Evolutionary conservation across 2,888 invertebrate genomes (phyloP).

Genomic region (Epirrhoe tristata): DNA sequence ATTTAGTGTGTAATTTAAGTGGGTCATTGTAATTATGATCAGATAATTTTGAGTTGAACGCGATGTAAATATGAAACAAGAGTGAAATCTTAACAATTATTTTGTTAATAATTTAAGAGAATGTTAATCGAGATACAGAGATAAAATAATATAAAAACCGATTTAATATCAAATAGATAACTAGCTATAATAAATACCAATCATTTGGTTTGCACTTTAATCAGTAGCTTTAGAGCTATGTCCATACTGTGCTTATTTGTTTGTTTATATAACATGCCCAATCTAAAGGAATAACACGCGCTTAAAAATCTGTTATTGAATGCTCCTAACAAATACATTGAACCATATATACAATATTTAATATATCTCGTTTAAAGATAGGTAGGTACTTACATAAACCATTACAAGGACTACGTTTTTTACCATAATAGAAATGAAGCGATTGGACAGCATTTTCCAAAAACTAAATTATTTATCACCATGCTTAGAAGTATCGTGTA

Average conservation of each 20-base stretch:
- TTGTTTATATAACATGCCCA: too few species aligned
- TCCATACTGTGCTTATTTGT: too few species aligned
- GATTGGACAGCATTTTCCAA: neutral
- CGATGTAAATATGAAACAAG: constrained; percentile 54
- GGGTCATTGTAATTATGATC: constrained; percentile 40
- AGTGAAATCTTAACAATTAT: constrained; percentile 53
- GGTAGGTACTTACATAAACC: neutral
- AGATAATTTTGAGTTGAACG: constrained; percentile 42
- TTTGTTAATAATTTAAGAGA: constrained; percentile 49
- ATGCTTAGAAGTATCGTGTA: neutral
- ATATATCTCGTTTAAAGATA: neutral
- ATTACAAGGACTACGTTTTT: neutral
- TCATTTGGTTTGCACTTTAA: neutral
- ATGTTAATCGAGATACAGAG: constrained; percentile 53
- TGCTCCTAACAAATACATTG: too few species aligned
- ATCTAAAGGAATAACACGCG: too few species aligned
- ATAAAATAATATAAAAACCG: constrained; percentile 13
- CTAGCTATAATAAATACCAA: constrained; percentile 1
- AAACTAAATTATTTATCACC: neutral
- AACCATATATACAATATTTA: too few species aligned
- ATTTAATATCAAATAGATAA: constrained; percentile 12
- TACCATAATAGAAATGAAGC: too few species aligned
- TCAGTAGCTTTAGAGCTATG: neutral
- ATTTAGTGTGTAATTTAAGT: constrained; percentile 55
- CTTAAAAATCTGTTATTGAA: too few species aligned